Evolutionary conservation across 2,797 vertebrate genomes (phyloP).

Genomic region (Hydrolagus colliei): DNA sequence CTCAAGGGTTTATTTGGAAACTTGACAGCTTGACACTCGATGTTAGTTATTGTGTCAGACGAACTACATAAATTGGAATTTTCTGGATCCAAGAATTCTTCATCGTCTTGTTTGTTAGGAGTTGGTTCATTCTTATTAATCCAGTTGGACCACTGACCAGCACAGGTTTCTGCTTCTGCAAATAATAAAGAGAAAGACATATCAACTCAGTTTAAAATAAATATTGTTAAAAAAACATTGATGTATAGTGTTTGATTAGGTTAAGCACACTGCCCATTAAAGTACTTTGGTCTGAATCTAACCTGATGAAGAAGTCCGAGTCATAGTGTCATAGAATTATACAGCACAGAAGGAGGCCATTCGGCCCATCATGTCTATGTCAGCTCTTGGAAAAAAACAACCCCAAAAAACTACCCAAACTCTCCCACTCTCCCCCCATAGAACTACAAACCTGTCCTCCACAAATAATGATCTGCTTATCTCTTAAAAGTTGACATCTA

Average conservation of each 20-base stretch:
- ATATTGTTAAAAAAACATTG: not conserved
- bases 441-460: too few species aligned
- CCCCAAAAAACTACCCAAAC: too few species aligned
- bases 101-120: not conserved
- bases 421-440: too few species aligned
- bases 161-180: not conserved
- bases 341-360: too few species aligned
- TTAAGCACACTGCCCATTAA: not conserved
- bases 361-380: too few species aligned
- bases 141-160: conserved; percentile 6
- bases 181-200: not conserved
- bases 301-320: not conserved
- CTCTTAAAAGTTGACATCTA: too few species aligned
- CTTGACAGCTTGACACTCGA: conserved; percentile 10
- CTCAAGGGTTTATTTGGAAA: not conserved
- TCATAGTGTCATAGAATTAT: too few species aligned
- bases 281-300: not conserved
- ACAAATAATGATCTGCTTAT: too few species aligned
- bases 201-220: not conserved
- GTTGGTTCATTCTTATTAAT: conserved; percentile 4
- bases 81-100: not conserved
- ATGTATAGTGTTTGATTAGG: not conserved
- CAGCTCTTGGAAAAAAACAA: too few species aligned
- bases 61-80: not conserved
- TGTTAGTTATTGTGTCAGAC: not conserved